Evolutionary conservation across 2,797 vertebrate genomes (phyloP).

Genomic region (Cyprinella venusta): DNA sequence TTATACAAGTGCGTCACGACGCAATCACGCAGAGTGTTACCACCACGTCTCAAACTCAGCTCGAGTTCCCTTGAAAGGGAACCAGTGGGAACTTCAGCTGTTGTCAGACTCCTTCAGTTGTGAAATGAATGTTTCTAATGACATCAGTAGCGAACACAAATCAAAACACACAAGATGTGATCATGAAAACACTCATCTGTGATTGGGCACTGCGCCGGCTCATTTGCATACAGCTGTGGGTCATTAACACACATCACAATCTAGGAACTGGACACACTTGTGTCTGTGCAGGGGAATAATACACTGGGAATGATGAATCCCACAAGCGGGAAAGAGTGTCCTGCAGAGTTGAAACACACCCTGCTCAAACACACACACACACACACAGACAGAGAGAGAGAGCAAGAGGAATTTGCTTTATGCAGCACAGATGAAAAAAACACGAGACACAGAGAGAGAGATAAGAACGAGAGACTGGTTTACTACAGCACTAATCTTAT

Average conservation of each 20-base stretch:
- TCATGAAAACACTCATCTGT: background rate
- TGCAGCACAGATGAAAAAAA: constrained; percentile 14
- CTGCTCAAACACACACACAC: constrained; percentile 2
- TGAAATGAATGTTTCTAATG: background rate
- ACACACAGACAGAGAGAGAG: background rate
- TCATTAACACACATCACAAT: constrained; percentile 4
- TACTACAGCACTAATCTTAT: constrained; percentile 73
- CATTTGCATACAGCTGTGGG: constrained; percentile 44
- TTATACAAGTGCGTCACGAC: no score
- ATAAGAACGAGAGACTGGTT: constrained; percentile 42
- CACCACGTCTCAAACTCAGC: no score
- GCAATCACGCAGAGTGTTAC: no score
- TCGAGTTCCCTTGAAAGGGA: no score
- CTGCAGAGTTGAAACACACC: constrained; percentile 32
- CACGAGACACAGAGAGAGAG: background rate
- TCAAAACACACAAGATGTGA: background rate
- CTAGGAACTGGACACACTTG: background rate
- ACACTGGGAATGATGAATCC: background rate
- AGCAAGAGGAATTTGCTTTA: constrained; percentile 4
- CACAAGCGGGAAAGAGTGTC: background rate
- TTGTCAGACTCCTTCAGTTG: background rate
- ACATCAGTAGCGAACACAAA: background rate
- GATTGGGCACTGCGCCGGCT: background rate
- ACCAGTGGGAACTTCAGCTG: background rate
- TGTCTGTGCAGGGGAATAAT: background rate